Evolutionary conservation across 1,140 invertebrate species (phyloP).

Genomic region (Neodiprion pinetum): DNA sequence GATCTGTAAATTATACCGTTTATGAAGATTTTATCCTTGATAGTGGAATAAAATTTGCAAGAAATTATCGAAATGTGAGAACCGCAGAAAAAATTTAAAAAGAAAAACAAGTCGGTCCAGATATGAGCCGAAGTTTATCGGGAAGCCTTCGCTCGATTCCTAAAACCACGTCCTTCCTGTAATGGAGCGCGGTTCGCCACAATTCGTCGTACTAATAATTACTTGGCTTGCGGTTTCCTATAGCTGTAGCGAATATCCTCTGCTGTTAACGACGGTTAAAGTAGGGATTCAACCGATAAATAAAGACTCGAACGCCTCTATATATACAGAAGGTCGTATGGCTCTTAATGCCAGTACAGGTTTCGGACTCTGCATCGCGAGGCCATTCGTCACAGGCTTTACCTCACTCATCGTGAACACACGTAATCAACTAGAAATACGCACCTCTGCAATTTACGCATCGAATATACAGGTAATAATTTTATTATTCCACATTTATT

Average conservation of each 20-base stretch:
- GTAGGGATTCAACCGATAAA: conserved; percentile 2
- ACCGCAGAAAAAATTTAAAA: background rate
- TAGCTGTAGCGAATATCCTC: background rate
- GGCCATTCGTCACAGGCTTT: too few relatives aligned
- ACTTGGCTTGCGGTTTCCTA: background rate
- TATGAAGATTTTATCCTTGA: too few relatives aligned
- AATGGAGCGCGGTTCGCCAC: background rate
- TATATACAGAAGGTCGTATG: background rate
- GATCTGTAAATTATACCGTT: too few relatives aligned
- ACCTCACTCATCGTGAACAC: too few relatives aligned
- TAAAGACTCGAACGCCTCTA: background rate
- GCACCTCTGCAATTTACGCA: too few relatives aligned
- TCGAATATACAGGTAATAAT: too few relatives aligned
- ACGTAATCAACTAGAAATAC: too few relatives aligned
- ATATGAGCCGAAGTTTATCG: background rate
- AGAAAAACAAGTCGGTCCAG: background rate
- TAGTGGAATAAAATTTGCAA: too few relatives aligned
- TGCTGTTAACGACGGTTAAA: background rate
- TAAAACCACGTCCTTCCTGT: background rate
- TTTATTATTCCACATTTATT: too few relatives aligned
- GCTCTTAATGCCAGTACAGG: background rate
- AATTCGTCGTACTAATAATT: background rate
- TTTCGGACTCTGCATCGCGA: background rate
- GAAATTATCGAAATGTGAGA: too few relatives aligned
- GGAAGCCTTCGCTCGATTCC: background rate